Percentiles rank a stretch among this genome's conserved stretches.
phyloP scores from a whole-genome alignment of 2,113 vertebrate genomes.

The Eptesicus fuscus region DNA sequence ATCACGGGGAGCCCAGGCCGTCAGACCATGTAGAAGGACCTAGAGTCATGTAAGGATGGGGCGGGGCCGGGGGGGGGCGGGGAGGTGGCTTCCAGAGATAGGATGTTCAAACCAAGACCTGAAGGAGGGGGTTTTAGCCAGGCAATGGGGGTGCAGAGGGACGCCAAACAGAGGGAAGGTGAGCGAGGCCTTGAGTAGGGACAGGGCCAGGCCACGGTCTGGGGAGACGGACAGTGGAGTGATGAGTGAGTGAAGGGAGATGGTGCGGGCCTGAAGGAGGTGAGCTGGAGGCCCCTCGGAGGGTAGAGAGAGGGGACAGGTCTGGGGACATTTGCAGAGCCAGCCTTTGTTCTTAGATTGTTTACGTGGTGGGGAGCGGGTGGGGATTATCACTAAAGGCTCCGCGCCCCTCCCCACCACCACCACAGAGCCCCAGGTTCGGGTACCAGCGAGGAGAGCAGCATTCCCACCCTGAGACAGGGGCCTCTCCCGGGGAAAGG shows the following conservation, averaged over 20 bases:
- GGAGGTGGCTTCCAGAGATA: not conserved
- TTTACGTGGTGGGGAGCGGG: not conserved
- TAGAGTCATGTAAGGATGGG: not conserved
- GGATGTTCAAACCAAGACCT: not conserved
- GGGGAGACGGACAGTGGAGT: not conserved
- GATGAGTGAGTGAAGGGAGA: not conserved
- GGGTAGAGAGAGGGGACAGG: not conserved
- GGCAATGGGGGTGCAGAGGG: not conserved
- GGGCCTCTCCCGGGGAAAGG: not conserved
- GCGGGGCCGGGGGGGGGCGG: not conserved
- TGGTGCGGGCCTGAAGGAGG: not conserved
- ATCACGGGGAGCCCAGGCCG: rapidly evolving
- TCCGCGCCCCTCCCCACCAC: rapidly evolving
- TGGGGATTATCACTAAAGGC: not conserved
- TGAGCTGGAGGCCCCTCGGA: not conserved
- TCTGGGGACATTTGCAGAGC: not conserved
- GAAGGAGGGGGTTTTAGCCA: not conserved
- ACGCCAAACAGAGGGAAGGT: not conserved
- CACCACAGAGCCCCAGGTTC: not conserved
- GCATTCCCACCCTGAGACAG: not conserved
- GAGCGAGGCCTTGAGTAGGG: not conserved
- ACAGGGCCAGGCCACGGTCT: no score
- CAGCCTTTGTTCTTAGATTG: not conserved
- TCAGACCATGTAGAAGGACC: not conserved
- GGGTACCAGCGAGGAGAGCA: not conserved